Base-by-base conservation (phyloP, 1,140 invertebrate species). In the Drosophila trapezifrons region DNA sequence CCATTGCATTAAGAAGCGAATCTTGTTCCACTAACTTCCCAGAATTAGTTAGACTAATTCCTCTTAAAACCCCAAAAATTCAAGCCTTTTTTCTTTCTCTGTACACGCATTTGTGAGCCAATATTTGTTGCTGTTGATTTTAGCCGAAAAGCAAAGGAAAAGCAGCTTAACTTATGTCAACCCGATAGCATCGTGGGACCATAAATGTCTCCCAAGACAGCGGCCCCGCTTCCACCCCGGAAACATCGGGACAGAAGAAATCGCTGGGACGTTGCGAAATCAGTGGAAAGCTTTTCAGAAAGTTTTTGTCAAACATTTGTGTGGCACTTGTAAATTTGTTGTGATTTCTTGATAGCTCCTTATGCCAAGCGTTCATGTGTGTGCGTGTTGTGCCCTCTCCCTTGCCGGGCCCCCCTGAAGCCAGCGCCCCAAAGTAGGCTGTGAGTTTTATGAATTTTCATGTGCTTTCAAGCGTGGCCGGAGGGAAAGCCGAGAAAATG, bases 301-400 rank as follows among this genome's bases (percentile, higher is more conserved):
- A 87, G 84, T 87, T 87, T 87, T 87, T 87, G 84, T 87, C 84
- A 87, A 87, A 90, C 84, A 89, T 89, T 89, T 89, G 84, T 89
- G 84, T 80, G 84, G 85, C 85, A 89, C 84, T 89, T 89, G 84
- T 89, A 89, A 89, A 89, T 89, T 89, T 89, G 84, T 89, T 89
- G 85, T 89, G 84, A 89, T 89, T 90, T 90, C 84, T 89, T 89
- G 84, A 89, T 89, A 89, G 84, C 84, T 90, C 63, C 83, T 90
- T 84, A 89, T 89, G 58, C 63, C 82, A 54, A 73, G 45, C 78
- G 43, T 70, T 38, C 51, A 57, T 52, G 38, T 59, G 62, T 76
- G 72, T 60, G 62, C 49, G 47, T 56, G 49, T 58, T 54, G 22
- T 47, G n/a, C 58, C 10, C 43, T 9, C 22, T 22, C 20, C 43